Percentiles rank a stretch among this genome's conserved stretches.
Evolutionary conservation across 2,797 vertebrate species (phyloP).

Genomic region (Limosa lapponica): DNA sequence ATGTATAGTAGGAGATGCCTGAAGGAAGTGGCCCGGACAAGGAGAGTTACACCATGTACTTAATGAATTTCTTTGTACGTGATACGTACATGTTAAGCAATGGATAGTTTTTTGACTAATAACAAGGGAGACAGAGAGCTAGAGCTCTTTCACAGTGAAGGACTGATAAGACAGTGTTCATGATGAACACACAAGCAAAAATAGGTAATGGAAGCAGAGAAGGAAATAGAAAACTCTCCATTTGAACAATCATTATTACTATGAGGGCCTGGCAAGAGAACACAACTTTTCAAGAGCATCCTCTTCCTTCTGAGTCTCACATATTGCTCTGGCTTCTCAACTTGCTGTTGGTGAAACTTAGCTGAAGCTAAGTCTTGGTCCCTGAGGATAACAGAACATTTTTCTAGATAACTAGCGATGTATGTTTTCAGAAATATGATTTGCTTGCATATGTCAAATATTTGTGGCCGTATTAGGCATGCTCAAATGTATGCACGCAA

Average conservation of each 20-base stretch:
- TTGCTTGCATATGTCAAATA: conserved; percentile 27
- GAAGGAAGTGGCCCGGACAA: not conserved
- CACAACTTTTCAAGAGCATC: not conserved
- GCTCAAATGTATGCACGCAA: not conserved
- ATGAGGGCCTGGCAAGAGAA: not conserved
- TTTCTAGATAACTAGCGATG: not conserved
- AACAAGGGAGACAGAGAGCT: not conserved
- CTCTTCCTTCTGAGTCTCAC: not conserved
- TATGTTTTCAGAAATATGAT: conserved; percentile 3
- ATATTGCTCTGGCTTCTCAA: not conserved
- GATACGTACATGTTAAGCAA: not conserved
- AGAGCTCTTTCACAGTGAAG: not conserved
- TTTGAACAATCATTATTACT: not conserved
- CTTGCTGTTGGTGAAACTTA: not conserved
- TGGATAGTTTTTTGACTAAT: not conserved
- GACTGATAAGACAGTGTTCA: not conserved
- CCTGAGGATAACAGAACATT: not conserved
- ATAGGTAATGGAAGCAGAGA: not conserved
- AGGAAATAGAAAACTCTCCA: not conserved
- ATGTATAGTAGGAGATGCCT: not conserved
- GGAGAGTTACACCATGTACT: not conserved
- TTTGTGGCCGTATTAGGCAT: conserved; percentile 35
- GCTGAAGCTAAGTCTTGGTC: not conserved
- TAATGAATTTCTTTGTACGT: not conserved
- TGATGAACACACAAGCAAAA: not conserved